phyloP scores from a whole-genome alignment of 2,888 invertebrate genomes.

The Blomia tropicalis region DNA sequence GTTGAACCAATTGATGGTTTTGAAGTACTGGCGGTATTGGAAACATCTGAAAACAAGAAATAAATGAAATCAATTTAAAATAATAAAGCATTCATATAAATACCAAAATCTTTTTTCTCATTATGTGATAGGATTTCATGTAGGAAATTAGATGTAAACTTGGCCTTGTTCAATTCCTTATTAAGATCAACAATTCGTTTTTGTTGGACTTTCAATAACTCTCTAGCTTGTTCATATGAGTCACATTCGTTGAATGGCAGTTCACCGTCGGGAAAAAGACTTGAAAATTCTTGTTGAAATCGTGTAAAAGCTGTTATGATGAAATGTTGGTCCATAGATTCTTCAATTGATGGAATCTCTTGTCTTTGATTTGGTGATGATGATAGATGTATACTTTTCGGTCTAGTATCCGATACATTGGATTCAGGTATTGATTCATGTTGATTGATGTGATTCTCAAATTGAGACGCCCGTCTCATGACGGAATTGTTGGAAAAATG shows the following conservation, averaged over 20 bases:
- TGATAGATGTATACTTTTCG: background rate
- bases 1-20: background rate
- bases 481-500: slow-evolving; percentile 10
- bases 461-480: slow-evolving; percentile 4
- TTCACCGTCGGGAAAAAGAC: background rate
- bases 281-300: background rate
- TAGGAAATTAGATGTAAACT: slow-evolving; percentile 1
- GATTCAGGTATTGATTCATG: too few relatives aligned
- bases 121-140: background rate
- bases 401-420: background rate
- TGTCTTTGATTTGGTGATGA: too few relatives aligned
- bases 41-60: slow-evolving; percentile 1
- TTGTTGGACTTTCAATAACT: background rate
- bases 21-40: background rate
- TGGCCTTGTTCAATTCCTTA: background rate
- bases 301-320: background rate
- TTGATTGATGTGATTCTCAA: background rate
- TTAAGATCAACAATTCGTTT: background rate
- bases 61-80: background rate
- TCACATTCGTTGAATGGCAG: background rate
- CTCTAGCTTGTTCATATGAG: background rate
- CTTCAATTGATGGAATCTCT: background rate
- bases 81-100: background rate
- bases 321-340: background rate
- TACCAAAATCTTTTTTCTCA: background rate